Percentiles rank a stretch among this genome's conserved stretches.
These are phyloP conservation scores for Nephila pilipes DNA, from an alignment of 1,140 invertebrate genomes.

Conservation along the genomic window DNA sequence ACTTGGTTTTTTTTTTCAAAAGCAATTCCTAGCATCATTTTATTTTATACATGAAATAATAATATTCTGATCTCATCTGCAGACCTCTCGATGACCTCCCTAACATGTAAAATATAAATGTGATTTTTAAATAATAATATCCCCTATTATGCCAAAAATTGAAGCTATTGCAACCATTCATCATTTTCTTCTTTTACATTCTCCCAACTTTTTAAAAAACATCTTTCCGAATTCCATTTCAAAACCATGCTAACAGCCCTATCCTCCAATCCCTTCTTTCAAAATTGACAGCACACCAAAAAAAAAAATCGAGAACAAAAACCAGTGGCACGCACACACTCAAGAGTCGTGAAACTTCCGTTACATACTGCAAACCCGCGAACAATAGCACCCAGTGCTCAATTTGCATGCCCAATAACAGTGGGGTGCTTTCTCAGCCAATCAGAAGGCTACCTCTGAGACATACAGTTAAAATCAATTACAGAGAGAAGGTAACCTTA, in stretches of 20 bases:
- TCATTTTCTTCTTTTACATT: not conserved
- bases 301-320: slow-evolving; percentile 24
- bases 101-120: no score
- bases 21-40: no score
- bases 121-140: no score
- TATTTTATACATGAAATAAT: no score
- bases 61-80: no score
- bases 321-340: slow-evolving; percentile 13
- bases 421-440: slow-evolving; percentile 42
- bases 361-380: slow-evolving; percentile 44
- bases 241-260: not conserved
- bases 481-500: slow-evolving; percentile 34
- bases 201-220: not conserved
- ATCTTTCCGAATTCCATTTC: not conserved
- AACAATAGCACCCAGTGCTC: slow-evolving; percentile 66
- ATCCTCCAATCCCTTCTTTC: not conserved
- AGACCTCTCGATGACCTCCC: no score
- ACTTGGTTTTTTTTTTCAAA: no score
- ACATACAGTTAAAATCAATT: slow-evolving; percentile 68
- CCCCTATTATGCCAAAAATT: no score
- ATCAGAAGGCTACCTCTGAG: not conserved
- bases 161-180: not conserved
- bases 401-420: slow-evolving; percentile 72
- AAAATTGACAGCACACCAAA: not conserved
- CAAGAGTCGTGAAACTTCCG: slow-evolving; percentile 47